Base-by-base conservation (phyloP, 2,888 invertebrate species). In the Eupithecia subfuscata region DNA sequence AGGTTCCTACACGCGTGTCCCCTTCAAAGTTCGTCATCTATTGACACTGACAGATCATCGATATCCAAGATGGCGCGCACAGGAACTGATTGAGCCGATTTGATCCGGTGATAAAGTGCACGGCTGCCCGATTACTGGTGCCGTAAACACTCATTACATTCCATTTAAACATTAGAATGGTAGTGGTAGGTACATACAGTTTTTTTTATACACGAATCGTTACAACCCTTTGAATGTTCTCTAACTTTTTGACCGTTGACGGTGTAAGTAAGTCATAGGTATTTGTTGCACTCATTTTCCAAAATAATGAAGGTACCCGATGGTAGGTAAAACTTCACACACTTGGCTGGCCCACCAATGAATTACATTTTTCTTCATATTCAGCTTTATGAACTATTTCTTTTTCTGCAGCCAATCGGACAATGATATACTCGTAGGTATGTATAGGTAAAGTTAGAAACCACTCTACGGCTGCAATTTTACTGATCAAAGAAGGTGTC, bases 91-190 rank as follows among this genome's bases (percentile, higher is more conserved):
- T 84, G 86, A 87, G 83, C 78, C 82, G 87, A 94, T 94, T 94
- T 82, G 90, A 80, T 81, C 48, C 88, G 94, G 93, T 91, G 88
- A 93, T 94, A 94, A 94, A 94, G 88, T 94, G 94, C 90, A 93
- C 88, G 94, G 89, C 87, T 93, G 93, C 87, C 94, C 88, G 90
- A 93, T 93, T 93, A 92, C 84, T 84, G 85, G 85, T 86, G 78
- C 80, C 84, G 81, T 89, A 86, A 86, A 85, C 82, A 80, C 85
- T 91, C 90, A 88, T 90, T 90, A 89, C 81, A 82, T 84, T 82
- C 89, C 86, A 87, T 90, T 91, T 90, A 83, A 80, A 69, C 76
- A 74, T 75, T 64, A 73, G 48, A 72, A 56, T 60, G 22, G 43
- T 25, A 12, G 16, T 74, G 45, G 40, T 56, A 60, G 64, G 6